Conservation (phyloP, 35 echinoderm and acorn worm species). For the Diadema setosum region DNA sequence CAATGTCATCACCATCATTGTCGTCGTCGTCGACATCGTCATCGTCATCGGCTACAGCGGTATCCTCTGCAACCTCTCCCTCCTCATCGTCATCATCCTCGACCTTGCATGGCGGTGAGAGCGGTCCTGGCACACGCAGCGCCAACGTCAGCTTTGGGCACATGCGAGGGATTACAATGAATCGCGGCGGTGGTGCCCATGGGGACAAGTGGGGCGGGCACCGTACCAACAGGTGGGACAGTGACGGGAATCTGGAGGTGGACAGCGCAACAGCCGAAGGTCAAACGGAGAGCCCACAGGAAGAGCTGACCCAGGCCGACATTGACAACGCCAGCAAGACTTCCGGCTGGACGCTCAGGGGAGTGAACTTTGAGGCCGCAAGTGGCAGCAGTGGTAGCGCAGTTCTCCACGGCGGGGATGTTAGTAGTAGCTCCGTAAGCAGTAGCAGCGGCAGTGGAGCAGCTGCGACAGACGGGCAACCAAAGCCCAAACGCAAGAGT, state of each 20-base stretch:
- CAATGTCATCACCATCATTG: background rate
- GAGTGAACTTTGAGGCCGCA: background rate
- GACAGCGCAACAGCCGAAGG: background rate
- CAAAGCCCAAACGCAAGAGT: slow-evolving; percentile 31
- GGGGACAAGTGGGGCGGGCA: background rate
- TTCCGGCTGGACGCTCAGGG: slow-evolving; percentile 3
- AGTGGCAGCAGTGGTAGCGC: background rate
- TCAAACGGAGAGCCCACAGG: background rate
- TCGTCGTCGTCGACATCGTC: background rate
- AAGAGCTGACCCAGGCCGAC: background rate
- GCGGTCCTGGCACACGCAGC: background rate
- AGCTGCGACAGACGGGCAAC: background rate
- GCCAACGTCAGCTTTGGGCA: background rate
- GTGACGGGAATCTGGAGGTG: background rate
- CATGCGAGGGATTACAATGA: background rate
- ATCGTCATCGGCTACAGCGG: background rate
- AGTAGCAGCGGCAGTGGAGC: background rate
- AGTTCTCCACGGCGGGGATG: background rate
- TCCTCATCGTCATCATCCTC: background rate
- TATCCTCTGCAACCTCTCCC: background rate
- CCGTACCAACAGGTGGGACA: too few species aligned
- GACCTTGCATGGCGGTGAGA: background rate
- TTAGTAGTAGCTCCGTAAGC: background rate
- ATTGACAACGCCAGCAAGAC: too few species aligned
- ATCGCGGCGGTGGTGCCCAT: background rate